Evolutionary conservation across 2,113 vertebrate genomes (phyloP), one percentile per base, ranked within the genome.

Genomic region (Salvelinus namaycush): DNA sequence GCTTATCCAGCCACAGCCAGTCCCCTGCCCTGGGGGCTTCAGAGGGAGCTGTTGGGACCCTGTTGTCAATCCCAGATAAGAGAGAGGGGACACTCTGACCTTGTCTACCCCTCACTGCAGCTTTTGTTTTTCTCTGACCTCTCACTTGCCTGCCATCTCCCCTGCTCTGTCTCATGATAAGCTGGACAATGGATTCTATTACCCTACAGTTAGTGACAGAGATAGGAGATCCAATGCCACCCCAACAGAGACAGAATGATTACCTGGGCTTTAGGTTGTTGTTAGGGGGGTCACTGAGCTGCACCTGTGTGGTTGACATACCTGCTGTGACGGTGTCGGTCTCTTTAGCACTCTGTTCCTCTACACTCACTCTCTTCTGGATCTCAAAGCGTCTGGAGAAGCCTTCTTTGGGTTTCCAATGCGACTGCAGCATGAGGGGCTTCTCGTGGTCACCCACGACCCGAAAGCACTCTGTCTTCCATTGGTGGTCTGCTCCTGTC

Each of bases 381-480:
- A 95, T 93, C 69, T 95, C 94, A 49, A 94, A 94, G 0, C 94
- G 89, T 12, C 94, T 81, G 79, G 90, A 89, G 70, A 93, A 94
- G 1, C 94, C 93, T 2, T 95, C 93, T 77, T 94, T 94, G 64
- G 94, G 94, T 75, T 94, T 95, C 94, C 94, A 95, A 1, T 94
- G 88, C 0, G 93, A 91, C 92, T 95, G 94, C 75, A 95, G 88
- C 83, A 92, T 69, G 27, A 95, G 92, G 1, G 94, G 94, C 80
- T 88, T 92, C 87, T 95, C 94, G 1, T 78, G 73, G 82, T 93
- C 91, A 0, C 89, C 91, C 62, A 95, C 91, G 48, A 92, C 89
- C 22, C 94, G 88, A 73, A 92, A 91, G 70, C 93, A 95, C 80
- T 94, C 93, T 9, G 90, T 88, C 84, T 76, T 90, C 94, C 94